Evolutionary conservation across 2,113 vertebrate genomes (phyloP).

Genomic region (Tringa solitaria): DNA sequence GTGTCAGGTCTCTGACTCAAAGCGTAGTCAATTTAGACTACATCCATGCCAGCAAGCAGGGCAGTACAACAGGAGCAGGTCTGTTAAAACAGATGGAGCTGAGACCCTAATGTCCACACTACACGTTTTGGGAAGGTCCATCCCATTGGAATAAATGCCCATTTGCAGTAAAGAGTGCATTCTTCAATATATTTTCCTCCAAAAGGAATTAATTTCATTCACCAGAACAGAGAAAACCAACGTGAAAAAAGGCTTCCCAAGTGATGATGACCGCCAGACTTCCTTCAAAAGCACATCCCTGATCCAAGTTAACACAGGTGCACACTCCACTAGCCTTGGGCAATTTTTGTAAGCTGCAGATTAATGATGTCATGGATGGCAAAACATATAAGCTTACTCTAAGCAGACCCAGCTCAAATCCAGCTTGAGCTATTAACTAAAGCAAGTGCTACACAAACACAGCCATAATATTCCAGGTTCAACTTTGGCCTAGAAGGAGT

Average conservation of each 20-base stretch:
- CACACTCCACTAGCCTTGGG: neutral
- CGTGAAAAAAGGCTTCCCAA: neutral
- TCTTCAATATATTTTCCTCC: neutral
- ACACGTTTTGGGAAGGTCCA: neutral
- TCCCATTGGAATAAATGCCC: accelerated
- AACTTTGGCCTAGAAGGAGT: neutral
- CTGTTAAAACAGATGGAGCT: neutral
- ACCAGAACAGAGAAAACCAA: neutral
- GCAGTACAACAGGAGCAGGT: neutral
- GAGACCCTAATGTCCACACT: neutral
- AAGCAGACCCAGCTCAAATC: neutral
- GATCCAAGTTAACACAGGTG: neutral
- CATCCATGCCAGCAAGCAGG: neutral
- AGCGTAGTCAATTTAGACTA: neutral
- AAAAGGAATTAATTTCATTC: neutral
- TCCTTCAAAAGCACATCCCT: neutral
- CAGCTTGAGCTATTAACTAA: neutral
- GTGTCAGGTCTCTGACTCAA: neutral
- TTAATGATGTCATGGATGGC: neutral
- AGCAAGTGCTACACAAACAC: neutral
- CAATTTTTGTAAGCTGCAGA: neutral
- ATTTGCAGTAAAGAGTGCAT: neutral
- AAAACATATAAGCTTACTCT: neutral
- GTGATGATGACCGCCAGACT: neutral
- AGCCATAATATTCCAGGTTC: neutral